Evolutionary conservation across 2,113 vertebrate species (phyloP), one percentile per base, ranked within the genome.

Genomic region (Phainopepla nitens): DNA sequence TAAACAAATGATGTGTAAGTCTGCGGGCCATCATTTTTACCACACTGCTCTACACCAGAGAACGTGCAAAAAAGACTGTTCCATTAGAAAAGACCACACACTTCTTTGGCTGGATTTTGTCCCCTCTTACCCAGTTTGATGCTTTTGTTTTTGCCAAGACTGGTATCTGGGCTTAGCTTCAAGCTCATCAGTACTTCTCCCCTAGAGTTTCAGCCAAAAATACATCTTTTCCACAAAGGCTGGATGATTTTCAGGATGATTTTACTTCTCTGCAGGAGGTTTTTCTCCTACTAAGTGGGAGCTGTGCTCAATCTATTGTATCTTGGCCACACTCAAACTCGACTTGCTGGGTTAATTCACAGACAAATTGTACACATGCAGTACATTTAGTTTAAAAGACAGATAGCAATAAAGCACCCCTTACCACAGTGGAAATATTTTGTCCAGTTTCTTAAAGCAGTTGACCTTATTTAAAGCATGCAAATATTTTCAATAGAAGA

Each of bases 161-260:
- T 95, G 95, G 88, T 96, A 94, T 96, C 94, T 83, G 93, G 96
- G 94, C 96, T 91, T 79, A 93, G 87, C 89, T 95, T 96, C 96
- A 97, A 96, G 89, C 94, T 93, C 94, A 95, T 96, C 91, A 73
- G 79, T 87, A 97, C 90, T 93, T 95, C 87, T 94, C 75, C 77
- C 87, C 96, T 92, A 77, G 95, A 97, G 83, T 60, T 78, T 77
- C 68, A 85, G 95, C 93, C 97, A 86, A 73, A 95, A 94, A 87
- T 80, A 81, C 93, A 92, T 95, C 96, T 97, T 96, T 97, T 96
- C 94, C 94, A 94, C 96, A 95, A 92, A 89, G 72, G 65, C 94
- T 97, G 96, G 95, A 91, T 88, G 41, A 42, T 53, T 70, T 97
- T 96, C 96, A 96, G 81, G 88, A 95, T 85, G 94, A 94, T 81